Conservation (phyloP, 2,888 invertebrate genomes). For the Melanostoma scalare region DNA sequence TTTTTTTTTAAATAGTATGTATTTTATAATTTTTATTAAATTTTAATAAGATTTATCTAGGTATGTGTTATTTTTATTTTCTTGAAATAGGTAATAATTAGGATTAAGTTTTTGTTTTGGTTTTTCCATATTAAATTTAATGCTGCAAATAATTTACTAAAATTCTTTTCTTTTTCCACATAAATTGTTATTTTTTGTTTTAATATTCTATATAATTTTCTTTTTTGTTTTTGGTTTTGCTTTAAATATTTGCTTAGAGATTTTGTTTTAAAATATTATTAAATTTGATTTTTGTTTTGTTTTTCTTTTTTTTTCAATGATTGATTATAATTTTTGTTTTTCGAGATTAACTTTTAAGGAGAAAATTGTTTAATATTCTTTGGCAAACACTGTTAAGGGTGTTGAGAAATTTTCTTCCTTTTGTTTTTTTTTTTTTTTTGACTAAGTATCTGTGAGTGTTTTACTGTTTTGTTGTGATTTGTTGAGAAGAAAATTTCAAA, state of each 20-base stretch:
- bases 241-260: slow-evolving; percentile 61
- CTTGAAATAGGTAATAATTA: slow-evolving; percentile 67
- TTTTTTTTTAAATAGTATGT: slow-evolving; percentile 66
- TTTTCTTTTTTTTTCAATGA: slow-evolving; percentile 49
- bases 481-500: slow-evolving; percentile 63
- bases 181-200: slow-evolving; percentile 49
- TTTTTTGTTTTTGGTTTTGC: slow-evolving; percentile 30
- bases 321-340: slow-evolving; percentile 59
- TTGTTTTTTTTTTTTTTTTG: slow-evolving; percentile 36
- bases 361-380: slow-evolving; percentile 65
- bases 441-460: slow-evolving; percentile 45
- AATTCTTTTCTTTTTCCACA: slow-evolving; percentile 42
- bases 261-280: slow-evolving; percentile 57
- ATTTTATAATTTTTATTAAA: slow-evolving; percentile 74
- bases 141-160: slow-evolving; percentile 71
- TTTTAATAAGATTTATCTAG: slow-evolving; percentile 72
- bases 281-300: slow-evolving; percentile 53
- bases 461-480: slow-evolving; percentile 32
- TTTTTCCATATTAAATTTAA: slow-evolving; percentile 59
- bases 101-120: slow-evolving; percentile 49
- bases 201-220: slow-evolving; percentile 48
- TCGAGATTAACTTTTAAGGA: slow-evolving; percentile 58
- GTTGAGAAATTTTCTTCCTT: slow-evolving; percentile 62
- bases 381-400: slow-evolving; percentile 66
- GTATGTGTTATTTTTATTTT: slow-evolving; percentile 56